Evolutionary conservation across 1,140 invertebrate species (phyloP), one percentile per base, ranked within the genome.

Genomic region (Euborellia annulipes): DNA sequence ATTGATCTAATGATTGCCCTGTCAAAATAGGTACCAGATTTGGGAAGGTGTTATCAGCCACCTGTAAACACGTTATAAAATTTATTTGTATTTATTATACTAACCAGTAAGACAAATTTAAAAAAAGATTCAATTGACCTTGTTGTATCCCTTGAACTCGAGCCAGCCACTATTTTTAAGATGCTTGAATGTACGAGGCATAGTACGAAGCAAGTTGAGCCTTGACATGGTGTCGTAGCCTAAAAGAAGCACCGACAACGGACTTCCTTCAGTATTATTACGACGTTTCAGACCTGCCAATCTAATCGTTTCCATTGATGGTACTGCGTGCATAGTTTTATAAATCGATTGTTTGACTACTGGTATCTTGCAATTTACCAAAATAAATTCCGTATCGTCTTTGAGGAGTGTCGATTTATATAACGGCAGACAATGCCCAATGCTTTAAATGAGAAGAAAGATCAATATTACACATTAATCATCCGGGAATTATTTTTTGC

Each of bases 1-100:
- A 17, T 22, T 18, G 39, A 23, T 27, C 23, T 13, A 40, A 23
- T 6, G 23, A 27, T 27, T 70, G 66, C 2, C 84, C 85, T 2
- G 76, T 80, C 18, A 87, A 60, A 3, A 81, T 61, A 0, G 84
- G 78, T 69, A 88, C 79, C 17, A 89, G 55, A 60, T 89, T 89
- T 0, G 83, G 82, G 57, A 82, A 86, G 1, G 82, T 87, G 51
- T 87, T 86, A 52, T 84, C 82, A 2, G 73, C 83, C 51, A 76
- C 54, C 55, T 49, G 18, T 53, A 22, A 27, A n/a, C n/a, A n/a
- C n/a, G n/a, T n/a, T n/a, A n/a, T n/a, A n/a, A n/a, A n/a, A n/a
- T n/a, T n/a, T n/a, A n/a, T n/a, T n/a, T n/a, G n/a, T n/a, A n/a
- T n/a, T n/a, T n/a, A n/a, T n/a, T n/a, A n/a, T n/a, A n/a, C n/a